These are phyloP conservation scores for Octonoba sinensis DNA, from an alignment of 2,888 invertebrate species.

Conservation along the genomic window DNA sequence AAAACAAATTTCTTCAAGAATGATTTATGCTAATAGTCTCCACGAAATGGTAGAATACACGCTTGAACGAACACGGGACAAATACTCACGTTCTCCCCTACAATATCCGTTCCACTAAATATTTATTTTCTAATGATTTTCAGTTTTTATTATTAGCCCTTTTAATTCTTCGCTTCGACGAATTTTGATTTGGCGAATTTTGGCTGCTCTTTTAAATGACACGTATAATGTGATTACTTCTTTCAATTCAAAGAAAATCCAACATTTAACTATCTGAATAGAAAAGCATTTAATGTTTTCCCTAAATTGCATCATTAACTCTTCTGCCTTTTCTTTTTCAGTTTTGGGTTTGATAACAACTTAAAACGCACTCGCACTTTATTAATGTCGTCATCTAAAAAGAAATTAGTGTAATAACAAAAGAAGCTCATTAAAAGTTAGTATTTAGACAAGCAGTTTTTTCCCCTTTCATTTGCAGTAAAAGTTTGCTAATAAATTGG, in stretches of 20 bases:
- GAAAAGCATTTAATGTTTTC: constrained; percentile 38
- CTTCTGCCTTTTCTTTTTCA: constrained; percentile 24
- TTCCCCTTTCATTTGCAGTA: too few species aligned
- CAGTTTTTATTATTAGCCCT: constrained; percentile 4
- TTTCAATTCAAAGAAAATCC: too few species aligned
- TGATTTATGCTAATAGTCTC: constrained; percentile 51
- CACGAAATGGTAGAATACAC: constrained; percentile 20
- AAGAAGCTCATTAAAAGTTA: too few species aligned
- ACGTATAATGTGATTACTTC: neutral
- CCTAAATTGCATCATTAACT: constrained; percentile 45
- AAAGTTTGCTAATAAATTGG: too few species aligned
- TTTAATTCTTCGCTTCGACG: neutral
- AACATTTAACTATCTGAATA: neutral
- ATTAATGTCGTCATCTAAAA: too few species aligned
- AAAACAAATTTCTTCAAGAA: neutral
- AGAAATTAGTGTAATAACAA: too few species aligned
- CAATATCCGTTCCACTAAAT: too few species aligned
- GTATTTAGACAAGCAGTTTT: too few species aligned
- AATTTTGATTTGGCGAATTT: constrained; percentile 13
- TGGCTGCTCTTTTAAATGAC: constrained; percentile 35
- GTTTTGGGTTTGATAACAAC: too few species aligned
- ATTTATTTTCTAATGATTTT: neutral
- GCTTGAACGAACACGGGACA: constrained; percentile 26
- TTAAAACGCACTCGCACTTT: too few species aligned
- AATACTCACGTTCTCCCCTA: constrained; percentile 6